Percentiles rank a stretch among this genome's conserved stretches.
phyloP scores from a whole-genome alignment of 2,888 invertebrate genomes.

The Dioctria rufipes region DNA sequence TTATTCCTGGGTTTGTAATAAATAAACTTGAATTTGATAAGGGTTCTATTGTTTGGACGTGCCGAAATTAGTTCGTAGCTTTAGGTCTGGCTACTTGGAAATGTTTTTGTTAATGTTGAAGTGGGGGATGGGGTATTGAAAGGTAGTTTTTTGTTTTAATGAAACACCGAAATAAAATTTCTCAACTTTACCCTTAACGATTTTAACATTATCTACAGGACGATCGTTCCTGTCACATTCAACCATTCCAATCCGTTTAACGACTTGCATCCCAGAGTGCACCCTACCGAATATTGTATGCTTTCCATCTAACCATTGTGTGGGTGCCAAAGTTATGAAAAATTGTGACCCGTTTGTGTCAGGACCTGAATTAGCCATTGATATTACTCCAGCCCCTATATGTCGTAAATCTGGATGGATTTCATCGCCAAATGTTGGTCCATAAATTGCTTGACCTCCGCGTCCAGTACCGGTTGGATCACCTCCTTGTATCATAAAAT shows the following conservation, averaged over 20 bases:
- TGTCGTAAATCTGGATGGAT: conserved; percentile 95
- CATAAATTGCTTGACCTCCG: conserved; percentile 97
- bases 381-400: conserved; percentile 90
- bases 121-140: no score
- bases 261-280: conserved; percentile 89
- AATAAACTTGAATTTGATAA: no score
- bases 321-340: conserved; percentile 96
- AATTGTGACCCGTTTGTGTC: conserved; percentile 98
- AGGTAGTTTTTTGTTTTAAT: no score
- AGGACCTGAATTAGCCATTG: conserved; percentile 99
- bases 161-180: conserved; percentile 61
- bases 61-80: no score
- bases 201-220: conserved; percentile 90
- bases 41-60: no score
- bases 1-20: no score
- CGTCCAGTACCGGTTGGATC: conserved; percentile 98
- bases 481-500: conserved; percentile 96
- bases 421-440: conserved; percentile 95
- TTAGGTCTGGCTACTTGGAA: no score
- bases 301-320: conserved; percentile 98
- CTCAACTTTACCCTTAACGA: conserved; percentile 75
- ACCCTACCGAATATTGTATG: conserved; percentile 97
- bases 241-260: conserved; percentile 92
- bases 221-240: conserved; percentile 95
- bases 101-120: no score